These are phyloP conservation scores for Struthidea cinerea DNA, from an alignment of 2,113 vertebrate genomes.

Conservation along the genomic window DNA sequence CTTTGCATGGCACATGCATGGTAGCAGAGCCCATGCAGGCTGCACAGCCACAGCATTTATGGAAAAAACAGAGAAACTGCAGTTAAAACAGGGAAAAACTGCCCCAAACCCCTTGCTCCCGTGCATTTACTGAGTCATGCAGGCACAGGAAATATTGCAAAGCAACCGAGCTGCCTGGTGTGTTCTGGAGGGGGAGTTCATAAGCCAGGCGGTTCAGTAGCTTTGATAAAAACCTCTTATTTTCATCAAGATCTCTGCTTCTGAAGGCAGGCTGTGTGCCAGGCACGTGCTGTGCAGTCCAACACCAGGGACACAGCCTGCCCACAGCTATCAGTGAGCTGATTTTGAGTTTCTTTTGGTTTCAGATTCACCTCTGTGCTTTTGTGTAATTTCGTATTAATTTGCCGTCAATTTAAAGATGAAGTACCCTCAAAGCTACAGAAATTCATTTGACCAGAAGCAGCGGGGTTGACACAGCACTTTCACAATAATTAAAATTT, in stretches of 20 bases:
- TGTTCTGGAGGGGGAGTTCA: not conserved
- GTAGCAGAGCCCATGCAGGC: not conserved
- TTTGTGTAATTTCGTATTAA: not conserved
- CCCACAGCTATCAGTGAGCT: not conserved
- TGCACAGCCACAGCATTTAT: not conserved
- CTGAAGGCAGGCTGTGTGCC: not conserved
- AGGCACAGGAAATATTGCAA: not conserved
- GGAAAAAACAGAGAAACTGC: constrained; percentile 12
- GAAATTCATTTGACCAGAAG: not conserved
- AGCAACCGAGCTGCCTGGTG: not conserved
- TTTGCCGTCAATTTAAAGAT: not conserved
- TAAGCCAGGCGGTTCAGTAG: not conserved
- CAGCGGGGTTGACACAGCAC: not conserved
- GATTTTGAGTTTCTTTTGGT: not conserved
- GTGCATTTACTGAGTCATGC: not conserved
- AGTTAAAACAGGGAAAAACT: not conserved
- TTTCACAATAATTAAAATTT: not conserved
- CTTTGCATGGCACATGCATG: not conserved
- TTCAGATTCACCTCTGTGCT: not conserved
- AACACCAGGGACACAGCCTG: not conserved
- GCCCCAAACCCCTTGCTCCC: not conserved
- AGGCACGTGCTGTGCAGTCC: not conserved
- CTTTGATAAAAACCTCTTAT: not conserved
- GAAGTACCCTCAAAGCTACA: not conserved
- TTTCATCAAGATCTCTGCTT: not conserved